Evolutionary conservation across 2,797 vertebrate species (phyloP).

Genomic region (Triplophysa bombifrons): DNA sequence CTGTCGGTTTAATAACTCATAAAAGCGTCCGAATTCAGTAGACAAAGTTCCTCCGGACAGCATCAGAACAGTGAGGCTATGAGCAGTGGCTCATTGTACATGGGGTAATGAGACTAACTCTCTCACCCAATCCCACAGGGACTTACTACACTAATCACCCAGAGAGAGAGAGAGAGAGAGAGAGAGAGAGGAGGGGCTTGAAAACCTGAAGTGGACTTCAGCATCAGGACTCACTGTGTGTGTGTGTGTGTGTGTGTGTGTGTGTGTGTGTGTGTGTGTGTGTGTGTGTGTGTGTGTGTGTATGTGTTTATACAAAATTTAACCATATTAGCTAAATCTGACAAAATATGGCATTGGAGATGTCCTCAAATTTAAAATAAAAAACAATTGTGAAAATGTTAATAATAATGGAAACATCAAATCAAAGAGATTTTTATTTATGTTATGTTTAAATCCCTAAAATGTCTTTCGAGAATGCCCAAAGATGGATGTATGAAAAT

Average conservation of each 20-base stretch:
- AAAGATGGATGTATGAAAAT: too few relatives aligned
- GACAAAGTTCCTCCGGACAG: slow-evolving; percentile 26
- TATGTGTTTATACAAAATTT: background rate
- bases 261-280: background rate
- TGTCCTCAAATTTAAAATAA: background rate
- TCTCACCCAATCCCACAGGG: slow-evolving; percentile 13
- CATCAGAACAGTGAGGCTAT: slow-evolving; percentile 24
- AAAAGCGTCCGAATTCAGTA: background rate
- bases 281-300: background rate
- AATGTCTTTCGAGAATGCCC: too few relatives aligned
- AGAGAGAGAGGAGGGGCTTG: slow-evolving; percentile 1
- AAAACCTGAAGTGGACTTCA: slow-evolving; percentile 41
- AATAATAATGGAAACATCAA: too few relatives aligned
- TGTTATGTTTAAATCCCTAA: too few relatives aligned
- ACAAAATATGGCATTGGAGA: background rate
- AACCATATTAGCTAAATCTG: too few relatives aligned
- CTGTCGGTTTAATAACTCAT: slow-evolving; percentile 2
- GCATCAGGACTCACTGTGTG: slow-evolving; percentile 26
- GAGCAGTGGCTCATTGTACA: slow-evolving; percentile 21
- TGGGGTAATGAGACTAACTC: slow-evolving; percentile 51
- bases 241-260: too few relatives aligned
- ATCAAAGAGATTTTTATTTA: too few relatives aligned
- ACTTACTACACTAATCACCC: slow-evolving; percentile 36
- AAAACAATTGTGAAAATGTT: background rate
- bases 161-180: slow-evolving; percentile 4